phyloP scores from a whole-genome alignment of 2,113 vertebrate species.

The Promerops cafer region DNA sequence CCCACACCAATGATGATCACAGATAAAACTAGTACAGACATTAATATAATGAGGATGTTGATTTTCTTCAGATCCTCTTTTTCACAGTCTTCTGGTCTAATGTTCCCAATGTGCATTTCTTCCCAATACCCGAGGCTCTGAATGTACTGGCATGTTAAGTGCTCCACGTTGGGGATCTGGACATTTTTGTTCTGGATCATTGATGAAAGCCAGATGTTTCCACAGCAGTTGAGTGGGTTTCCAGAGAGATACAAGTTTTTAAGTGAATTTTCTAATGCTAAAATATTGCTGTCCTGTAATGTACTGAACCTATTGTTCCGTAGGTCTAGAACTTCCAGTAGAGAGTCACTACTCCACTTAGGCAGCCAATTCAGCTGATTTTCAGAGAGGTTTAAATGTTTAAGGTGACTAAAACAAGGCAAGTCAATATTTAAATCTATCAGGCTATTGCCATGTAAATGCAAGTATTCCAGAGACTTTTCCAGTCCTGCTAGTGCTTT shows the following conservation, averaged over 20 bases:
- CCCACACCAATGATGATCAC: constrained; percentile 50
- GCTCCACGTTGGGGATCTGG: constrained; percentile 74
- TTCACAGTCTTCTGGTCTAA: constrained; percentile 81
- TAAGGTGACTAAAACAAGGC: constrained; percentile 78
- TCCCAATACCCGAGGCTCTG: constrained; percentile 70
- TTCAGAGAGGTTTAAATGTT: constrained; percentile 81
- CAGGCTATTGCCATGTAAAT: constrained; percentile 80
- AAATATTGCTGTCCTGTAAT: constrained; percentile 77
- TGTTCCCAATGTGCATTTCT: constrained; percentile 67
- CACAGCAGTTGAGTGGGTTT: constrained; percentile 90
- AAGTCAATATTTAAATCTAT: constrained; percentile 75
- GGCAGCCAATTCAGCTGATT: constrained; percentile 83
- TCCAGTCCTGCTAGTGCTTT: constrained; percentile 83
- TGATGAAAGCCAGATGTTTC: constrained; percentile 78
- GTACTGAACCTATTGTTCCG: constrained; percentile 86
- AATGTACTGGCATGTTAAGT: constrained; percentile 73
- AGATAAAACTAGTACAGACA: constrained; percentile 47
- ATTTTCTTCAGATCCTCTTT: constrained; percentile 63
- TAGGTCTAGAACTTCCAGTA: constrained; percentile 79
- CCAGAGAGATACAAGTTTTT: constrained; percentile 84
- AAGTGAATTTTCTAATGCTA: constrained; percentile 79
- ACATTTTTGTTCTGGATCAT: constrained; percentile 79
- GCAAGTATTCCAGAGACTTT: constrained; percentile 78
- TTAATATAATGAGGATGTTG: constrained; percentile 70
- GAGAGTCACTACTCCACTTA: constrained; percentile 72